These are phyloP conservation scores for Alentia gelatinosa DNA, from an alignment of 2,888 invertebrate genomes.

Conservation along the genomic window DNA sequence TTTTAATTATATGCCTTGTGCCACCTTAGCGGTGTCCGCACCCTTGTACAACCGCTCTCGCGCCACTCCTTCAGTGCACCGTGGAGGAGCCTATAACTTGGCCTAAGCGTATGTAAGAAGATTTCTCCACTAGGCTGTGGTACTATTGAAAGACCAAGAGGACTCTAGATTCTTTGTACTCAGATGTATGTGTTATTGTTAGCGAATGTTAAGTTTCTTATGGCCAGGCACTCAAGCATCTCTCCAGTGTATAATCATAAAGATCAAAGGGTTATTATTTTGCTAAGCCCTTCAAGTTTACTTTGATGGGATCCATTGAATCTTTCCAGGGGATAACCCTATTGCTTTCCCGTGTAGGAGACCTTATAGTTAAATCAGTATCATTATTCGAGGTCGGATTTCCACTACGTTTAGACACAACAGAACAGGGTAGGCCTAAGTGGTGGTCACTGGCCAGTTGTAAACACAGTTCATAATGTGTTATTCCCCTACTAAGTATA, in stretches of 20 bases:
- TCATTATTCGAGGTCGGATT: no score
- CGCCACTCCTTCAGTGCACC: not conserved
- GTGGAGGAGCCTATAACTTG: not conserved
- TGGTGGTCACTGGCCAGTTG: no score
- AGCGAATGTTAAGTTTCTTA: not conserved
- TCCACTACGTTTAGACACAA: no score
- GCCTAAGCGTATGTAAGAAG: not conserved
- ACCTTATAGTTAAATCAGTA: no score
- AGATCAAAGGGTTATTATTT: not conserved
- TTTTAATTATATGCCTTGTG: conserved; percentile 24
- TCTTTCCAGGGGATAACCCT: not conserved
- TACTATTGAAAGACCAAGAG: not conserved
- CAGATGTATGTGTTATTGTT: not conserved
- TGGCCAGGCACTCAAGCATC: not conserved
- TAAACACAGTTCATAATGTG: no score
- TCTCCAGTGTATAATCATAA: not conserved
- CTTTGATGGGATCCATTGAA: not conserved
- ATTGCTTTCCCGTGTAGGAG: not conserved
- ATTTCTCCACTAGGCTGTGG: not conserved
- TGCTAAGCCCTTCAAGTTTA: not conserved
- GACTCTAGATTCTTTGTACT: not conserved
- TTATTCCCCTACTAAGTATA: no score
- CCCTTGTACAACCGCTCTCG: not conserved
- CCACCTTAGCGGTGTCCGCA: not conserved
- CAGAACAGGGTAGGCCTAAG: no score